A percentile compares a stretch with the other conserved stretches of the same genome.
These are phyloP conservation scores for Hormaphis cornu DNA, from an alignment of 1,140 invertebrate genomes.

Conservation along the genomic window DNA sequence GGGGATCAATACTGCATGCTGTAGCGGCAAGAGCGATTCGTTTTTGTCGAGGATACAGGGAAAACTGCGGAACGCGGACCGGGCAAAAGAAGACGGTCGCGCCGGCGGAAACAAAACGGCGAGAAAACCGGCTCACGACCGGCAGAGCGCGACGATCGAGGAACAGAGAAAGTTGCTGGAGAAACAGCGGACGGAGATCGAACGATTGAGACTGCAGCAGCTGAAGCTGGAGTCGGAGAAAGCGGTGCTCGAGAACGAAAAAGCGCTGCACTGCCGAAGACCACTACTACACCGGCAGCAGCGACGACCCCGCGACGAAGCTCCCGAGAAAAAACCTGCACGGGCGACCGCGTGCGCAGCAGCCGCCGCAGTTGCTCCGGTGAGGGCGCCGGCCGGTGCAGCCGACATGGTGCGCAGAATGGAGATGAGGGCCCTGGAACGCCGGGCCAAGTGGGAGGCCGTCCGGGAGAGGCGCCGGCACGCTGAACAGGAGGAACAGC, in stretches of 20 bases:
- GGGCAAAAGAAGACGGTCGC: background rate
- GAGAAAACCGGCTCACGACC: background rate
- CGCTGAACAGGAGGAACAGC: background rate
- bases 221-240: conserved; percentile 14
- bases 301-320: no score
- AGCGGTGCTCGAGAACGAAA: conserved; percentile 8
- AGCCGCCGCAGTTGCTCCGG: no score
- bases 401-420: conserved; percentile 11
- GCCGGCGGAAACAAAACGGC: background rate
- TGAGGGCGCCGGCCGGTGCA: background rate
- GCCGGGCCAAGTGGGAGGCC: background rate
- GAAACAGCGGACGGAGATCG: conserved; percentile 1
- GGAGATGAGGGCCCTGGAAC: background rate
- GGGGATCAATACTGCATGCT: background rate
- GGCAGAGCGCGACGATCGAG: background rate
- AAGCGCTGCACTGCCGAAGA: background rate
- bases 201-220: background rate
- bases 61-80: background rate
- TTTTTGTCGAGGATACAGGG: conserved; percentile 4
- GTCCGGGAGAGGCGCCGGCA: background rate
- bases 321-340: no score
- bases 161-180: conserved; percentile 13
- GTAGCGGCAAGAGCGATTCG: background rate
- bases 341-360: no score
- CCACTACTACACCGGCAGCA: background rate